Evolutionary conservation across 2,113 vertebrate species (phyloP).

Genomic region (Gorsachius goisagi): DNA sequence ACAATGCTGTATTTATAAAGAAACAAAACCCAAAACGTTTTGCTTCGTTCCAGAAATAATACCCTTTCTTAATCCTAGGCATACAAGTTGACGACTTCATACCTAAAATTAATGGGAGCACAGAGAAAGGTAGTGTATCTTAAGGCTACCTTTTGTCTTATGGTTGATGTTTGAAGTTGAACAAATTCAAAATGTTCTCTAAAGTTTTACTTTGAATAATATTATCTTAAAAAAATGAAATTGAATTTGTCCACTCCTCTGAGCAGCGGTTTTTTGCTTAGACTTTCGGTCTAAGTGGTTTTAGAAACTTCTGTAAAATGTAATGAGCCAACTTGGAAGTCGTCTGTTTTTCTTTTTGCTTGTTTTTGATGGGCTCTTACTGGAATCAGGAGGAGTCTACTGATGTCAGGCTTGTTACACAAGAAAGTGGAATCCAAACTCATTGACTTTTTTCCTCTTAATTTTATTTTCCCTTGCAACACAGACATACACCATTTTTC

Average conservation of each 20-base stretch:
- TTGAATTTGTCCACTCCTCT: neutral
- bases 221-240: neutral
- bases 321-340: neutral
- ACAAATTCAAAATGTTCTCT: neutral
- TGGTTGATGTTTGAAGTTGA: slow-evolving; percentile 1
- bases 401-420: neutral
- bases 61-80: slow-evolving; percentile 82
- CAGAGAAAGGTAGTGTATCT: slow-evolving; percentile 84
- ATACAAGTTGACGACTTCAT: slow-evolving; percentile 86
- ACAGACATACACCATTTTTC: neutral
- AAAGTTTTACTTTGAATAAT: neutral
- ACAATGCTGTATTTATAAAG: neutral
- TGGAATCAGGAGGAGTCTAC: neutral
- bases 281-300: neutral
- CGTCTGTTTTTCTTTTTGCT: neutral
- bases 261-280: neutral
- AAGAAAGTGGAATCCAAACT: neutral
- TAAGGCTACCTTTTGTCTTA: slow-evolving; percentile 56
- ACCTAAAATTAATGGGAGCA: slow-evolving; percentile 86
- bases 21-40: neutral
- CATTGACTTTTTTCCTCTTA: neutral
- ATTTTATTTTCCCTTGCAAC: neutral
- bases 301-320: neutral
- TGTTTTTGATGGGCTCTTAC: neutral
- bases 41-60: slow-evolving; percentile 73